A percentile compares a stretch with the other conserved stretches of the same genome.
Conservation (phyloP, 2,113 vertebrate genomes). For the Tautogolabrus adspersus region DNA sequence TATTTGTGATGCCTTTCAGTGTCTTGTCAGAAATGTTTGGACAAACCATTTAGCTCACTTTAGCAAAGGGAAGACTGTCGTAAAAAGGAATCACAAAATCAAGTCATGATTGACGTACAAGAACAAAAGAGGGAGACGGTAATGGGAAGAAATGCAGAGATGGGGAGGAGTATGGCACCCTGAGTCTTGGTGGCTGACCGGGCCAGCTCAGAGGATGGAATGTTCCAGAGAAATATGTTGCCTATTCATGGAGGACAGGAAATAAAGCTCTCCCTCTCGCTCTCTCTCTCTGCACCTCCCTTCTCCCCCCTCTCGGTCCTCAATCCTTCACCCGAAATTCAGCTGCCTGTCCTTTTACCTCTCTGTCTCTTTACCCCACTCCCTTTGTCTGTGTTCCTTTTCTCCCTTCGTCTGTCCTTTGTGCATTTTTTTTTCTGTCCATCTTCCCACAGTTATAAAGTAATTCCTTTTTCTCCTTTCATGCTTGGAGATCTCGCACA, state of each 20-base stretch:
- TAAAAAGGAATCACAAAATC: neutral
- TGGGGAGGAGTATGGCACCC: conserved; percentile 68
- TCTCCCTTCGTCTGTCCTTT: conserved; percentile 19
- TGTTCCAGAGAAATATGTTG: conserved; percentile 79
- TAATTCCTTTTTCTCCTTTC: conserved; percentile 39
- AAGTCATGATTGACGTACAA: neutral
- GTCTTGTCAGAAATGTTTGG: neutral
- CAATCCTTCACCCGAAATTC: conserved; percentile 42
- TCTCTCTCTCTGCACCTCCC: conserved; percentile 21
- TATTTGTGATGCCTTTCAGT: neutral
- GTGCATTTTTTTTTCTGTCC: conserved; percentile 22
- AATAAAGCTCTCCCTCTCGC: conserved; percentile 61
- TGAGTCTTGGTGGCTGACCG: conserved; percentile 69
- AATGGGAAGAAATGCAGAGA: conserved; percentile 47
- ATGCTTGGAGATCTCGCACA: conserved; percentile 46
- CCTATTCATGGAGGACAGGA: conserved; percentile 78
- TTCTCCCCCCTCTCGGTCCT: conserved; percentile 21
- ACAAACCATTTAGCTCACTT: neutral
- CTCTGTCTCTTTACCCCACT: conserved; percentile 16
- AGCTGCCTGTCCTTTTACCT: conserved; percentile 35
- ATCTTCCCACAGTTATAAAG: conserved; percentile 40
- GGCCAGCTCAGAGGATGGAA: conserved; percentile 73
- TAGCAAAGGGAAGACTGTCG: no score
- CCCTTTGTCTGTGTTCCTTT: neutral
- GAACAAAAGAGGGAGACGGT: conserved; percentile 8